Base-by-base conservation (phyloP, 2,113 vertebrate genomes). In the Toxotes jaculatrix region DNA sequence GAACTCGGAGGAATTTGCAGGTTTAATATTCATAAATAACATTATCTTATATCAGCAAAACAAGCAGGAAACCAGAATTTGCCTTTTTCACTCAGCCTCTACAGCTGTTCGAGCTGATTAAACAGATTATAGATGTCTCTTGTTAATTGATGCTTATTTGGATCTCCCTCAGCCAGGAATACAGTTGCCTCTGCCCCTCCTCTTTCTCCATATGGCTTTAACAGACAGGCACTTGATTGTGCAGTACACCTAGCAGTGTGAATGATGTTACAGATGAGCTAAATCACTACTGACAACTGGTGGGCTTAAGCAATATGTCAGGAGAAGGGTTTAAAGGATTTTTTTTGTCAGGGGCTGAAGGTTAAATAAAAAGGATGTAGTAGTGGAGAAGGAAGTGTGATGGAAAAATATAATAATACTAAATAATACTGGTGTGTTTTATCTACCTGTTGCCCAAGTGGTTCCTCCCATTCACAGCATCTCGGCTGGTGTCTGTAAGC, bases 91-190 rank as follows among this genome's bases (percentile, higher is more conserved):
- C 61, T 7, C 70, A 11, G 75, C 47, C 64, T n/a, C 80, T 79
- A 79, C 87, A 84, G 86, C 84, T 91, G 75, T 75, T 86, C 31
- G 51, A 42, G 84, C 82, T 83, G 89, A 91, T 93, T 88, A 85
- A 90, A 89, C 74, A 70, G 82, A 88, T 85, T 86, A 86, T 27
- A 60, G 65, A 79, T 77, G 77, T 89, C 79, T 92, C 71, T 56
- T 65, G 65, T 89, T 88, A 89, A 89, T 84, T 89, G 66, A 76
- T 21, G 73, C 67, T 71, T 82, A 63, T 80, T 80, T 80, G 66
- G 78, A 87, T 66, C 67, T 60, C 74, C 27, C 61, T n/a, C 78
- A 85, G 76, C 56, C 65, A 65, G 19, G 55, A 79, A 43, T 80
- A 74, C 79, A 82, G 83, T 79, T 82, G 74, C 56, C 32, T 67